A percentile compares a stretch with the other conserved stretches of the same genome.
These are phyloP conservation scores for Agrotis puta DNA, from an alignment of 2,888 invertebrate species.

Conservation along the genomic window DNA sequence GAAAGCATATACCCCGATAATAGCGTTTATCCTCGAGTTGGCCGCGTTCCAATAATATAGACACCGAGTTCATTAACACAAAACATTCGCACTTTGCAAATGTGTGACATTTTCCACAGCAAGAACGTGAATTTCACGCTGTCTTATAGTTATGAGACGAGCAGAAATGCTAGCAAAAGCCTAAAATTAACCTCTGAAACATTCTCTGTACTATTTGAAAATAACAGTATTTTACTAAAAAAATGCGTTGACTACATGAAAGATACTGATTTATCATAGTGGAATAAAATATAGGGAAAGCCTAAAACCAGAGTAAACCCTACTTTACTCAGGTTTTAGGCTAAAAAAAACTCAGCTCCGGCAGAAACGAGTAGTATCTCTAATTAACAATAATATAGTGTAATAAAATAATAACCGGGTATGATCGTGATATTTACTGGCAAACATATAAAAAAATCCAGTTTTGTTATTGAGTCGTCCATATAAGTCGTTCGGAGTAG, in stretches of 20 bases:
- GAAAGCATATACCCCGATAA: conserved; percentile 24
- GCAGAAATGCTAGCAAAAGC: not conserved
- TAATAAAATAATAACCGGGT: no score
- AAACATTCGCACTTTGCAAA: conserved; percentile 40
- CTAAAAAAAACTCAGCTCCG: no score
- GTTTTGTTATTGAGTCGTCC: no score
- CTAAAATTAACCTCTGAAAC: no score
- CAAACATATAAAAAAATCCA: no score
- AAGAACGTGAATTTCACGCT: conserved; percentile 11
- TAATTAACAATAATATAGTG: no score
- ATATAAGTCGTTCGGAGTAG: no score
- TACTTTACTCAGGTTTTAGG: no score
- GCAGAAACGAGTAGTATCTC: no score
- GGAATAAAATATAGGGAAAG: not conserved
- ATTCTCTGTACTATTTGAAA: not conserved
- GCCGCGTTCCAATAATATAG: conserved; percentile 56
- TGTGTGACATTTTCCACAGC: conserved; percentile 39
- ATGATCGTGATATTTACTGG: no score
- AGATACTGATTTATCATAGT: no score
- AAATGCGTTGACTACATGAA: no score
- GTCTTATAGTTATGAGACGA: not conserved
- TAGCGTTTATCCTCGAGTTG: conserved; percentile 30
- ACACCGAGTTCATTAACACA: conserved; percentile 47
- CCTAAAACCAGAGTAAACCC: not conserved
- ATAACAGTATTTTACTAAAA: not conserved